Evolutionary conservation across 2,888 invertebrate genomes (phyloP).

Genomic region (Drosophila atripex): DNA sequence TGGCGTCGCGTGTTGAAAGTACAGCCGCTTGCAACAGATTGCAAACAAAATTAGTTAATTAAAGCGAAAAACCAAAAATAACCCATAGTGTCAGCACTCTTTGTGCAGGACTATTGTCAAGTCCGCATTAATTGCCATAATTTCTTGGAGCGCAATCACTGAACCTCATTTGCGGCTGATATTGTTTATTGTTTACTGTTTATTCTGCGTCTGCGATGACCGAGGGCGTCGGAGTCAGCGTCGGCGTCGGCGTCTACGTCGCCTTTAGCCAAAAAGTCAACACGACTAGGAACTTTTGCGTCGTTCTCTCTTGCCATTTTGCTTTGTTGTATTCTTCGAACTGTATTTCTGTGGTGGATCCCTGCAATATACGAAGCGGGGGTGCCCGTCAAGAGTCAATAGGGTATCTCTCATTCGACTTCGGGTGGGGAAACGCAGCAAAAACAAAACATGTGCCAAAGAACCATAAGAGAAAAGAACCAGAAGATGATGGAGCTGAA

Average conservation of each 20-base stretch:
- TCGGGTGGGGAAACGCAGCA: too few relatives aligned
- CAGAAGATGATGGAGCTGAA: conserved; percentile 8
- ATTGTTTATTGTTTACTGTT: conserved; percentile 37
- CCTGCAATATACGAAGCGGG: background rate
- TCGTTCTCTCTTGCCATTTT: conserved; percentile 52
- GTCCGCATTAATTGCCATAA: conserved; percentile 19
- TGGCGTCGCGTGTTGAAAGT: conserved; percentile 31
- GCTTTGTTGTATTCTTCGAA: conserved; percentile 15
- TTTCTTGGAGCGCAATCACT: conserved; percentile 16
- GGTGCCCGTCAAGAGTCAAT: background rate
- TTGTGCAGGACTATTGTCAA: conserved; percentile 38
- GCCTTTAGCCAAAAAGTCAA: conserved; percentile 37
- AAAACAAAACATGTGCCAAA: background rate
- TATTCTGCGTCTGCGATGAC: conserved; percentile 11
- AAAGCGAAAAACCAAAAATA: conserved; percentile 10
- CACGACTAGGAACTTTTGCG: conserved; percentile 49
- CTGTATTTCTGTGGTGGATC: background rate
- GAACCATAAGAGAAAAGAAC: conserved; percentile 1
- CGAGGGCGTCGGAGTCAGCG: background rate
- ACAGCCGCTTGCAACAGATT: conserved; percentile 24
- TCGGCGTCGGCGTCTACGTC: background rate
- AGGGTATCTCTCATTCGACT: conserved; percentile 7
- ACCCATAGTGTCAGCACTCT: conserved; percentile 13
- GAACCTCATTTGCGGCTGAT: conserved; percentile 31
- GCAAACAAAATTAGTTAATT: conserved; percentile 1